Percentiles rank a stretch among this genome's conserved stretches.
Conservation (phyloP, 2,797 vertebrate genomes). For the Argyrosomus regius region DNA sequence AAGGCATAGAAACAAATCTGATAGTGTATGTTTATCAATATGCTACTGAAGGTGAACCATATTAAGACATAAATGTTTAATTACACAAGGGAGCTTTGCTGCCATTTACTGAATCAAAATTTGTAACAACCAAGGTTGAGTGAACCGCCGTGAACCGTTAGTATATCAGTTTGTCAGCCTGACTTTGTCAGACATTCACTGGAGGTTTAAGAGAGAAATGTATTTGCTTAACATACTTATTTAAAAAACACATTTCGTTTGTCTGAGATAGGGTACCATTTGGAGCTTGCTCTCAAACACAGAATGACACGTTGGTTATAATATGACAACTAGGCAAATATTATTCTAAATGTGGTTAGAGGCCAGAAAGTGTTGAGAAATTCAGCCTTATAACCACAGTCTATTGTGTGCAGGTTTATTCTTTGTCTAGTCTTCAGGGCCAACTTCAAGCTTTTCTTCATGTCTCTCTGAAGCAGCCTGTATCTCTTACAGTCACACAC, state of each 20-base stretch:
- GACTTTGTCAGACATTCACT: constrained; percentile 7
- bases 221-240: neutral
- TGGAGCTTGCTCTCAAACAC: neutral
- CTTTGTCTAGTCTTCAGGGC: constrained; percentile 36
- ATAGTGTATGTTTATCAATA: constrained; percentile 25
- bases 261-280: neutral
- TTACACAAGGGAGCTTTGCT: constrained; percentile 5
- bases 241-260: neutral
- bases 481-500: constrained; percentile 69
- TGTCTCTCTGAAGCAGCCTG: constrained; percentile 46
- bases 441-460: constrained; percentile 44
- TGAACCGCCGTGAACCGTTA: neutral
- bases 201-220: neutral
- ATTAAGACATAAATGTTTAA: constrained; percentile 45
- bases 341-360: neutral
- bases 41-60: constrained; percentile 20
- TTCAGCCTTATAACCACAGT: neutral
- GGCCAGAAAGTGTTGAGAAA: constrained; percentile 10
- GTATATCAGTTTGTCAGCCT: neutral
- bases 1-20: neutral
- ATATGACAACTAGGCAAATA: neutral
- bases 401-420: constrained; percentile 14
- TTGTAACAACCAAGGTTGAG: constrained; percentile 9
- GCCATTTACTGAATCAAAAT: constrained; percentile 5
- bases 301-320: neutral